Evolutionary conservation across 2,113 vertebrate genomes (phyloP).

Genomic region (Vombatus ursinus): DNA sequence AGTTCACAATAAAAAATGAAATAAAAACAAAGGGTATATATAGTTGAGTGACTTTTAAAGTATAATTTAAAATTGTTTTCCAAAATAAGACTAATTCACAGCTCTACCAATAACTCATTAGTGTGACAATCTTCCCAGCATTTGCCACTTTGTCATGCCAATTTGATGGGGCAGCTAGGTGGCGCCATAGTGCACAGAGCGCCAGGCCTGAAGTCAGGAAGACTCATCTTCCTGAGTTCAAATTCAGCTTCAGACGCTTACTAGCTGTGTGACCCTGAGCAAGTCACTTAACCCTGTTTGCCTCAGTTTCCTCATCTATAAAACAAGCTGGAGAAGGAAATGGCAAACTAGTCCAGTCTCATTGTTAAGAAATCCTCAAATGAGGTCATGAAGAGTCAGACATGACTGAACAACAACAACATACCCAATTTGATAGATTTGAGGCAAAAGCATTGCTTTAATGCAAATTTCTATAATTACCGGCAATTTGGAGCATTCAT

Average conservation of each 20-base stretch:
- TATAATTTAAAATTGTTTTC: background rate
- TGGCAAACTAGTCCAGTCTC: background rate
- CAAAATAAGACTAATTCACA: background rate
- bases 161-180: background rate
- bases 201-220: background rate
- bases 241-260: background rate
- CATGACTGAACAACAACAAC: background rate
- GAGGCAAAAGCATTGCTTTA: background rate
- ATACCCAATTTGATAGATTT: background rate
- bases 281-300: background rate
- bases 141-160: background rate
- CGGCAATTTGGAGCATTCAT: background rate
- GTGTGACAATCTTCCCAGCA: background rate
- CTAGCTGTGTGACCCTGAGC: background rate
- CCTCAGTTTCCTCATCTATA: background rate
- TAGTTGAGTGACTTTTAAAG: background rate
- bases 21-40: background rate
- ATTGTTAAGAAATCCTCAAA: background rate
- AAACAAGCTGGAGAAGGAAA: background rate
- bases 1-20: background rate
- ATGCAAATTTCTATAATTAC: background rate
- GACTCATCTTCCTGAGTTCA: background rate
- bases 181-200: background rate
- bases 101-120: background rate
- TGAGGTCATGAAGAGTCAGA: too few species aligned